Evolutionary conservation across 2,113 vertebrate species (phyloP).

Genomic region (Periophthalmus modestus): DNA sequence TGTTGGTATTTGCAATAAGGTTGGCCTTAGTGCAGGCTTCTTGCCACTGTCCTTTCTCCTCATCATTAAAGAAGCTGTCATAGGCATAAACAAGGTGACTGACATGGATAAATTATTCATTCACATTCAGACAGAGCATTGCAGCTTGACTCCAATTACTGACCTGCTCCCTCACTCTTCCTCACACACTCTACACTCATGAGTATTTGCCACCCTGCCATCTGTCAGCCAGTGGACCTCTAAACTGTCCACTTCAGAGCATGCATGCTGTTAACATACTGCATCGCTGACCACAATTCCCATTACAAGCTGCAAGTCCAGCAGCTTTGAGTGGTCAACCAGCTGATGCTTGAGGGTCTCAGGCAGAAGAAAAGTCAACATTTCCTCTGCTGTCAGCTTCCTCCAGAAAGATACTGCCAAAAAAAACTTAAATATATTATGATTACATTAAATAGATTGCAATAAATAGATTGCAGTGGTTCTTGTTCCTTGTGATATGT

Average conservation of each 20-base stretch:
- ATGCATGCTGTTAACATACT: background rate
- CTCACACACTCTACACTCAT: constrained; percentile 26
- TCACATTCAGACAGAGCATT: constrained; percentile 42
- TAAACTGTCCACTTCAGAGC: constrained; percentile 7
- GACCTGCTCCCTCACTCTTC: constrained; percentile 33
- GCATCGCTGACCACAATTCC: background rate
- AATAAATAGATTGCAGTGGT: no score
- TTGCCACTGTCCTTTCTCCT: constrained; percentile 14
- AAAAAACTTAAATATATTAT: background rate
- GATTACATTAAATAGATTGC: background rate
- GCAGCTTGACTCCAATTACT: constrained; percentile 63
- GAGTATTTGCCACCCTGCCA: constrained; percentile 33
- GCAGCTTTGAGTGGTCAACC: background rate
- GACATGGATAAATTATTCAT: constrained; percentile 67
- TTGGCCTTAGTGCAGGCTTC: background rate
- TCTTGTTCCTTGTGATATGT: no score
- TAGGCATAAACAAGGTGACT: constrained; percentile 15
- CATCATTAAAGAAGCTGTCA: constrained; percentile 31
- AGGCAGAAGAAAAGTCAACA: background rate
- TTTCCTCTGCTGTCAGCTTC: background rate
- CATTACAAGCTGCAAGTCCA: background rate
- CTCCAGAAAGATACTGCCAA: background rate
- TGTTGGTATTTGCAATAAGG: constrained; percentile 23
- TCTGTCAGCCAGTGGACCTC: constrained; percentile 32
- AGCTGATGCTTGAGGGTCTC: background rate